Base-by-base conservation (phyloP, 2,888 invertebrate genomes). In the Emesis furor region DNA sequence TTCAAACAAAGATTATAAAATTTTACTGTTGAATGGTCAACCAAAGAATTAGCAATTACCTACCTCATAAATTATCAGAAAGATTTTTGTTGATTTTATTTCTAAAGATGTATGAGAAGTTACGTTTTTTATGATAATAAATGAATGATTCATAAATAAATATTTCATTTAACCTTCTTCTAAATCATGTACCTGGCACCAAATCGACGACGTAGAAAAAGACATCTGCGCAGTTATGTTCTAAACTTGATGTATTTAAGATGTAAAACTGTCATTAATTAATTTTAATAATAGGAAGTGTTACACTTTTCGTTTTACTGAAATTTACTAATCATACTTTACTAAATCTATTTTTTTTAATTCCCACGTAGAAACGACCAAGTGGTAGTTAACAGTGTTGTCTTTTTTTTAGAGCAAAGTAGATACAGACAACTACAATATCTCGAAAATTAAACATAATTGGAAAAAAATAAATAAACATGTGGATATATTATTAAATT, bases 401-500 rank as follows among this genome's bases (percentile, higher is more conserved):
- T 62, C 10, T 3, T 62, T 10, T 62, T 62, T 62, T 62, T 62
- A 30, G 62, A 8, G 24, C 62, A 62, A 62, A 10, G 62, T 62
- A 62, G 62, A 62, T 62, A 2, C 62, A 62, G 62, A 62, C 30
- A 62, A 62, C 62, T 62, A 30, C 24, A 62, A 62, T 62, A 62
- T 62, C 62, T 62, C 24, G 62, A 10, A 30, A 62, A 24, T 62
- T 62, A 62, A 24, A 30, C 10, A 24, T 24, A 24, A 24, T 62
- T 62, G 6, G 24, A 24, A 62, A 5, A 62, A 24, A 30, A 10
- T 24, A 62, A 24, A 55, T 55, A 55, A 14, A 55, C 55, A 55
- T 7, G 55, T 62, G 3, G 7, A 62, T 62, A 17, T 2, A 17
- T 30, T 62, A 62, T 30, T 62, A 24, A 62, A 62, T 59, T 8